phyloP scores from a whole-genome alignment of 2,888 invertebrate genomes.

The Lithophane ornitopus region DNA sequence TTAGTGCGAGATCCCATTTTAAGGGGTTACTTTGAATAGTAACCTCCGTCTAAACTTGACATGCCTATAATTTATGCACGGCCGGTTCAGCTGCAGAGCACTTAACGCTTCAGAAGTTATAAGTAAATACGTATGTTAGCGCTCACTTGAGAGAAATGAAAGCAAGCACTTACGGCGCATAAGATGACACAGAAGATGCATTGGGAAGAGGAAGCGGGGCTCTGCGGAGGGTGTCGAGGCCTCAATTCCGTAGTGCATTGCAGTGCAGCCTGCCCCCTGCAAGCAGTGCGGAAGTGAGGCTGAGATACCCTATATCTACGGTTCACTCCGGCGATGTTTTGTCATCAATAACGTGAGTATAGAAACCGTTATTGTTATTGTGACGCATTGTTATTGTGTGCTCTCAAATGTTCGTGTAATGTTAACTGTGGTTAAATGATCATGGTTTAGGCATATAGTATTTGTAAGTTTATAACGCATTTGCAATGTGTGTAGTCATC shows the following conservation, averaged over 20 bases:
- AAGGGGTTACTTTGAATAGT: constrained; percentile 49
- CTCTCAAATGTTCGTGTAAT: constrained; percentile 17
- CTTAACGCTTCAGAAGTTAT: constrained; percentile 55
- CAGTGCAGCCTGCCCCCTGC: constrained; percentile 96
- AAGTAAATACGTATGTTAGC: constrained; percentile 53
- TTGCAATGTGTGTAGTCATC: background rate
- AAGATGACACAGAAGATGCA: constrained; percentile 64
- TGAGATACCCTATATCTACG: constrained; percentile 85
- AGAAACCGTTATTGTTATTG: constrained; percentile 26
- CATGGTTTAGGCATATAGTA: constrained; percentile 9
- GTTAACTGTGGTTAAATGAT: constrained; percentile 18
- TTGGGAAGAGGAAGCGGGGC: constrained; percentile 59
- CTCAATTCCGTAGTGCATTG: constrained; percentile 99
- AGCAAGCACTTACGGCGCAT: constrained; percentile 63
- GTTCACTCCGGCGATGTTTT: constrained; percentile 60
- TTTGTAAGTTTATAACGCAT: background rate
- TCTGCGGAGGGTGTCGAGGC: constrained; percentile 90
- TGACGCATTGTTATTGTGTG: constrained; percentile 25
- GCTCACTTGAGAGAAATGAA: constrained; percentile 48
- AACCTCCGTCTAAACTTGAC: constrained; percentile 52
- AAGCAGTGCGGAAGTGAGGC: constrained; percentile 98
- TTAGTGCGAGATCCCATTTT: constrained; percentile 35
- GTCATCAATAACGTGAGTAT: constrained; percentile 54
- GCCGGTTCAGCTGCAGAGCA: constrained; percentile 52
- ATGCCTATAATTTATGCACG: constrained; percentile 58